phyloP scores from a whole-genome alignment of 2,113 vertebrate species.

The Cyanoderma ruficeps region DNA sequence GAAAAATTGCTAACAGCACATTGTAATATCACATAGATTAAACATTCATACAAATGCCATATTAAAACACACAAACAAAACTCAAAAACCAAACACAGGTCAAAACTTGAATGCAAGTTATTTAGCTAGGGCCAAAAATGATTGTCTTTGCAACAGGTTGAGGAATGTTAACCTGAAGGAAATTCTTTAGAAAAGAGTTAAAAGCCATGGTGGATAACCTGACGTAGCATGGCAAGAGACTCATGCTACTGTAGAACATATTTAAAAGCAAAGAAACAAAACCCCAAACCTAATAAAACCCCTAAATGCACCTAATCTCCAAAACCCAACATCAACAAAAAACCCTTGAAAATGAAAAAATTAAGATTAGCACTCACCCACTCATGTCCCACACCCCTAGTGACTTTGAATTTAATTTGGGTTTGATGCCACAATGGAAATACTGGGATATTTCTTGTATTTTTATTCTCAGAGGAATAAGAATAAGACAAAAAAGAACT shows the following conservation, averaged over 20 bases:
- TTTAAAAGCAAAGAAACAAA: background rate
- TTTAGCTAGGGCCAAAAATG: background rate
- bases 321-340: background rate
- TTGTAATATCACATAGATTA: background rate
- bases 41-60: background rate
- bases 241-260: background rate
- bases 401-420: background rate
- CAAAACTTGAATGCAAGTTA: background rate
- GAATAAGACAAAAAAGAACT: background rate
- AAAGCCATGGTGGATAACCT: background rate
- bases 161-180: background rate
- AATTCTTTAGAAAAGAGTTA: background rate
- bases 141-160: background rate
- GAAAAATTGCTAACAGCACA: background rate
- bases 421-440: background rate
- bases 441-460: background rate
- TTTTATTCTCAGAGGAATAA: background rate
- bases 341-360: background rate
- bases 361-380: background rate
- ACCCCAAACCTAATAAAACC: accelerated
- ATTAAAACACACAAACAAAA: background rate
- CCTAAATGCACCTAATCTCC: background rate
- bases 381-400: accelerated
- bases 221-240: background rate
- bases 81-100: background rate